A percentile compares a stretch with the other conserved stretches of the same genome.
These are phyloP conservation scores for Pelecanoides urinatrix DNA, from an alignment of 2,113 vertebrate species.

Conservation along the genomic window DNA sequence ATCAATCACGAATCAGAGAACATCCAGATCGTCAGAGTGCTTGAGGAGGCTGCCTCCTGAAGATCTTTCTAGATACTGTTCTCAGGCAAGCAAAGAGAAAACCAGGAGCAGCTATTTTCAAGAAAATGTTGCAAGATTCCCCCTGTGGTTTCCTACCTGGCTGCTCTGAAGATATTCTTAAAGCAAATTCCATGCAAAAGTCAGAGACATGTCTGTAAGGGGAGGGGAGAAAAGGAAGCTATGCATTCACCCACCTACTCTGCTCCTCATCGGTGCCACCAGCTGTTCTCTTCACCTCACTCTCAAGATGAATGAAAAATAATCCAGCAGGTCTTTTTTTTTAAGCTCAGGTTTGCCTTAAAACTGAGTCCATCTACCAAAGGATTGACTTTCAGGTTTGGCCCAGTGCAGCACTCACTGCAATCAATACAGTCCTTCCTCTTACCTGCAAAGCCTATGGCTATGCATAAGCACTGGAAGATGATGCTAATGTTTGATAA, in stretches of 20 bases:
- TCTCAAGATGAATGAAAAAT: background rate
- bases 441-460: background rate
- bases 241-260: rapidly evolving
- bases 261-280: too few relatives aligned
- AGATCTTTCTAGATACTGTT: background rate
- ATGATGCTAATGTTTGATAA: background rate
- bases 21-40: background rate
- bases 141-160: background rate
- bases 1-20: background rate
- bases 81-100: background rate
- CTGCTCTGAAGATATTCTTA: background rate
- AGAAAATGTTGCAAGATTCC: background rate
- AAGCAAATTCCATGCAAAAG: background rate
- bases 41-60: background rate
- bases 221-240: background rate
- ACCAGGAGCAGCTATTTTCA: background rate
- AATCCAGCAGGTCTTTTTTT: background rate
- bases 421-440: background rate
- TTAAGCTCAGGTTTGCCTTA: background rate
- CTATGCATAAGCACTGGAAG: background rate
- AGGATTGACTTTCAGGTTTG: background rate
- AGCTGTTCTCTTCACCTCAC: background rate
- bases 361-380: background rate
- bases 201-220: background rate
- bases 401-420: background rate